A percentile compares a stretch with the other conserved stretches of the same genome.
phyloP scores from a whole-genome alignment of 2,797 vertebrate genomes.

The Rhincodon typus region DNA sequence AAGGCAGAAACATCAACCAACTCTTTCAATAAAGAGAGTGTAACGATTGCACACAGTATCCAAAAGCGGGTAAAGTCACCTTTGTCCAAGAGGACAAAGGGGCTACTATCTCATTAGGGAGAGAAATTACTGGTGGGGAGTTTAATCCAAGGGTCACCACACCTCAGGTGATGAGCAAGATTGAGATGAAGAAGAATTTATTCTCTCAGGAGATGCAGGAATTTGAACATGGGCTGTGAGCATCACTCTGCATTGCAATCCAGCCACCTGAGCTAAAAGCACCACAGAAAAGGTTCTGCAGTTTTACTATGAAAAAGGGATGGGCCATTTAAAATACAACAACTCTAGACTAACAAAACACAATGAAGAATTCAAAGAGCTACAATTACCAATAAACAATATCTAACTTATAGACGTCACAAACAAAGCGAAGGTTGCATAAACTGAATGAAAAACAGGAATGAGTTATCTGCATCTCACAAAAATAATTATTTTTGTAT shows the following conservation, averaged over 20 bases:
- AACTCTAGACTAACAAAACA: background rate
- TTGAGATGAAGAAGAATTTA: too few species aligned
- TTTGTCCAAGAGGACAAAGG: too few species aligned
- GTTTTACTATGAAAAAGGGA: background rate
- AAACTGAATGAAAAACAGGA: background rate
- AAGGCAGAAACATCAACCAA: background rate
- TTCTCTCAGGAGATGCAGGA: too few species aligned
- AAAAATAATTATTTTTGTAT: background rate
- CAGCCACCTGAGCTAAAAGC: too few species aligned
- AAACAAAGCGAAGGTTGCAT: background rate
- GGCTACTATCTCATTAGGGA: too few species aligned
- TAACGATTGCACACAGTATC: background rate
- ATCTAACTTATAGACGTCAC: background rate
- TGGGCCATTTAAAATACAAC: background rate
- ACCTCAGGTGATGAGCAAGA: too few species aligned
- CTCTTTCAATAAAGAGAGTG: background rate
- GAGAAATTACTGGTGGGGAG: too few species aligned
- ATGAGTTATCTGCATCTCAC: background rate
- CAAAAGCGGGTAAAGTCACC: background rate
- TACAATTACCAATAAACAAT: background rate
- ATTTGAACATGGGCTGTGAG: too few species aligned
- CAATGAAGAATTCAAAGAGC: background rate
- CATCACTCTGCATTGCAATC: too few species aligned
- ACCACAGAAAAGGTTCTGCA: too few species aligned
- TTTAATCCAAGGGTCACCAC: too few species aligned